Base-by-base conservation (phyloP, 2,797 vertebrate species). In the Dipus sagitta region DNA sequence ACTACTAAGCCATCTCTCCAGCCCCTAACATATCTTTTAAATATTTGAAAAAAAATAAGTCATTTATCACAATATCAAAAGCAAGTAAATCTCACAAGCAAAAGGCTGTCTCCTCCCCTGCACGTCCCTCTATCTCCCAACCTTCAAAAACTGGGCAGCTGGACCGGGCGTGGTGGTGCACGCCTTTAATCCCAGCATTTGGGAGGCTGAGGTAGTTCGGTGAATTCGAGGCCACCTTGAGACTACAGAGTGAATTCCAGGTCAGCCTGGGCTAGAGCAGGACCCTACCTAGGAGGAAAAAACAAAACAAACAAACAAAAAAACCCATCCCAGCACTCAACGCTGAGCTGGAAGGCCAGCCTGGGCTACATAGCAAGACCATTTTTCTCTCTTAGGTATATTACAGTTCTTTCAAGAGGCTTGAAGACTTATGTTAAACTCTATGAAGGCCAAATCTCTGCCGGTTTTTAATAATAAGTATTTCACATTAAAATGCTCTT, bases 401-500 rank as follows among this genome's bases (percentile, higher is more conserved):
- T 67, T 71, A 80, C 13, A 81, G 30, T 80, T 89, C 14, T 80
- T 88, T 88, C 77, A 80, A 81, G 72, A 91, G 78, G 74, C 47
- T 75, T 67, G 79, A 85, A 42, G 72, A 91, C 38, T 85, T 42
- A 30, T 42, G 26, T 94, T 81, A 80, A 90, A 82, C 3, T 67
- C 64, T 88, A 6, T 93, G 75, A 92, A 94, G 78, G 68, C 21
- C 67, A 42, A 54, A 82, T 92, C 17, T 94, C 75, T 94, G n/a
- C n/a, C n/a, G n/a, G n/a, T n/a, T n/a, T n/a, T n/a, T n/a, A n/a
- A n/a, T n/a, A 90, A 7, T 15, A 54, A 54, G 52, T 42, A 86
- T 96, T 95, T 80, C 77, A 93, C 26, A 95, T 95, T 96, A 94
- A 96, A 95, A 28, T 92, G 42, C 62, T 92, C 83, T 95, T 75